Conservation (phyloP, 2,113 vertebrate genomes). For the Platichthys flesus region DNA sequence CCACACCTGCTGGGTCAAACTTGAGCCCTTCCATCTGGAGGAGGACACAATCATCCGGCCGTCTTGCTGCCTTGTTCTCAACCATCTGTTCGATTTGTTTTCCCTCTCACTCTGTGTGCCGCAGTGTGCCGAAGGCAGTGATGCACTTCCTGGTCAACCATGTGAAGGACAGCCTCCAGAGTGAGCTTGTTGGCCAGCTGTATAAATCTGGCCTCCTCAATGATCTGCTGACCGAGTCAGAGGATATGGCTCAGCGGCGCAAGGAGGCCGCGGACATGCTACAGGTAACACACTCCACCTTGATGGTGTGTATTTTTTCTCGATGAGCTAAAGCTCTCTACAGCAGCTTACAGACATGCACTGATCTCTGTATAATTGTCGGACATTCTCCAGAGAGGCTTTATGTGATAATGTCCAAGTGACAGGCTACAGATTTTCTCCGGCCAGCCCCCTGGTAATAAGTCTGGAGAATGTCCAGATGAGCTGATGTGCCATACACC, state of each 20-base stretch:
- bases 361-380: too few relatives aligned
- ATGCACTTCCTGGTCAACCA: constrained; percentile 99
- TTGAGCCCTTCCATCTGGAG: constrained; percentile 9
- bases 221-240: constrained; percentile 95
- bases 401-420: too few relatives aligned
- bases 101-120: constrained; percentile 4
- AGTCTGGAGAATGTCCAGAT: too few relatives aligned
- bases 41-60: constrained; percentile 21
- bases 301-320: accelerated
- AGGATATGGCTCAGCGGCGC: constrained; percentile 98
- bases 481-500: too few relatives aligned
- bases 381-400: too few relatives aligned
- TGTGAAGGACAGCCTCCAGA: constrained; percentile 98
- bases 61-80: constrained; percentile 43
- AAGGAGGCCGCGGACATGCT: constrained; percentile 98
- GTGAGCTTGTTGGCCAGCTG: constrained; percentile 96
- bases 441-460: too few relatives aligned
- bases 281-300: constrained; percentile 82
- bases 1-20: constrained; percentile 32
- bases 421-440: too few relatives aligned
- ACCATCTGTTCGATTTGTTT: constrained; percentile 48
- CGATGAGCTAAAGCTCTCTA: neutral
- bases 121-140: constrained; percentile 97
- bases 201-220: constrained; percentile 95
- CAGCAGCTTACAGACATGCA: too few relatives aligned